phyloP scores from a whole-genome alignment of 2,797 vertebrate species.

The Rhinatrema bivittatum region DNA sequence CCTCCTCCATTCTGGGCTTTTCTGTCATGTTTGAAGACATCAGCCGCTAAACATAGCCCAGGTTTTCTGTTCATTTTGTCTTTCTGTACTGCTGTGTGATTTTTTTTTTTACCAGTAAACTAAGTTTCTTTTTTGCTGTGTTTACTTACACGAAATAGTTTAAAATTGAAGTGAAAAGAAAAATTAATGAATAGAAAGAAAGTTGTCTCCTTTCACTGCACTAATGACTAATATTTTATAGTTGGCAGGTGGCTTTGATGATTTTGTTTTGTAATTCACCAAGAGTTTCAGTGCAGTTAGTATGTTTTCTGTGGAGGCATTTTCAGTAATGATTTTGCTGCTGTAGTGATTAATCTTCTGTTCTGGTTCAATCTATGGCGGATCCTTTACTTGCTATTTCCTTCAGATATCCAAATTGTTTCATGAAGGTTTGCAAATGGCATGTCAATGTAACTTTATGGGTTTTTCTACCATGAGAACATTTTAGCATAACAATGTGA shows the following conservation, averaged over 20 bases:
- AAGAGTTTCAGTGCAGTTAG: conserved; percentile 12
- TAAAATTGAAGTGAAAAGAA: too few relatives aligned
- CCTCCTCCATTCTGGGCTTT: too few relatives aligned
- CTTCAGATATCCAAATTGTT: conserved; percentile 25
- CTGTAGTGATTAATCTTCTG: conserved; percentile 17
- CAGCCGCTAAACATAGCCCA: too few relatives aligned
- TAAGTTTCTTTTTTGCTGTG: conserved; percentile 3
- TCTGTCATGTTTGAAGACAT: too few relatives aligned
- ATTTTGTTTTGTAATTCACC: conserved; percentile 8
- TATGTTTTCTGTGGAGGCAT: neutral
- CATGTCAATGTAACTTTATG: conserved; percentile 14
- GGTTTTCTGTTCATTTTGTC: neutral
- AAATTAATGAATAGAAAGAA: too few relatives aligned
- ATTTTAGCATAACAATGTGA: conserved; percentile 16
- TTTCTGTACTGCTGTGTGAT: neutral
- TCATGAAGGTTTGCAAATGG: conserved; percentile 15
- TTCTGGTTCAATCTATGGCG: neutral
- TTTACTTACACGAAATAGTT: conserved; percentile 1
- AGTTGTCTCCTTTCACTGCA: neutral
- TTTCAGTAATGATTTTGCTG: too few relatives aligned
- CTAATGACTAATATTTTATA: conserved; percentile 1
- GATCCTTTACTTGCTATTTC: conserved; percentile 9
- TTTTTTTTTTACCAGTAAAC: neutral
- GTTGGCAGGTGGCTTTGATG: conserved; percentile 2
- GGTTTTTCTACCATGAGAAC: conserved; percentile 11